Evolutionary conservation across 2,888 invertebrate species (phyloP).

Genomic region (Dinocampus coccinellae): DNA sequence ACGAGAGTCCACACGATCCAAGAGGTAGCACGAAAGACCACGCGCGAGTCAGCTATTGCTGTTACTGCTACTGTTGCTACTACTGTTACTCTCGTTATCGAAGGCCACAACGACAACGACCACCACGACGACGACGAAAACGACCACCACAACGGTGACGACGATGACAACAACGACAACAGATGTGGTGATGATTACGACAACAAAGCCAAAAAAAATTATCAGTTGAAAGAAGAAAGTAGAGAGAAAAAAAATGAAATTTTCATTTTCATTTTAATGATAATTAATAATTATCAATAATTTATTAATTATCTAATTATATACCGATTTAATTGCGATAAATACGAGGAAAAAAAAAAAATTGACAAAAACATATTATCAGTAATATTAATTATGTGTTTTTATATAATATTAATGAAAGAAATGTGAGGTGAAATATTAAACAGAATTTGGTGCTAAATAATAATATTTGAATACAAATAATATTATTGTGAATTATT

Average conservation of each 20-base stretch:
- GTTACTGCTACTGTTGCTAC: conserved; percentile 20
- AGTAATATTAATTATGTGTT: too few relatives aligned
- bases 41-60: conserved; percentile 33
- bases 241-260: conserved; percentile 10
- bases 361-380: too few relatives aligned
- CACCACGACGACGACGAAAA: conserved; percentile 30
- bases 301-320: too few relatives aligned
- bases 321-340: too few relatives aligned
- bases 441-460: not conserved
- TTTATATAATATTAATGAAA: not conserved
- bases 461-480: not conserved
- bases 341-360: too few relatives aligned
- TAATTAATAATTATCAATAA: too few relatives aligned
- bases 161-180: conserved; percentile 28
- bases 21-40: conserved; percentile 46
- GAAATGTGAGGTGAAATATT: not conserved
- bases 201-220: conserved; percentile 22
- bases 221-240: conserved; percentile 22
- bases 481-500: not conserved
- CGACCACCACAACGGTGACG: conserved; percentile 29
- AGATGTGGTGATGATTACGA: too few relatives aligned
- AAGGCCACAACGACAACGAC: conserved; percentile 31
- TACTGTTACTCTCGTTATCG: conserved; percentile 24
- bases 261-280: too few relatives aligned
- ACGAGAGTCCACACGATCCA: conserved; percentile 44